A percentile compares a stretch with the other conserved stretches of the same genome.
These are phyloP conservation scores for Poeciliopsis infans DNA, from an alignment of 2,797 vertebrate species.

Conservation along the genomic window DNA sequence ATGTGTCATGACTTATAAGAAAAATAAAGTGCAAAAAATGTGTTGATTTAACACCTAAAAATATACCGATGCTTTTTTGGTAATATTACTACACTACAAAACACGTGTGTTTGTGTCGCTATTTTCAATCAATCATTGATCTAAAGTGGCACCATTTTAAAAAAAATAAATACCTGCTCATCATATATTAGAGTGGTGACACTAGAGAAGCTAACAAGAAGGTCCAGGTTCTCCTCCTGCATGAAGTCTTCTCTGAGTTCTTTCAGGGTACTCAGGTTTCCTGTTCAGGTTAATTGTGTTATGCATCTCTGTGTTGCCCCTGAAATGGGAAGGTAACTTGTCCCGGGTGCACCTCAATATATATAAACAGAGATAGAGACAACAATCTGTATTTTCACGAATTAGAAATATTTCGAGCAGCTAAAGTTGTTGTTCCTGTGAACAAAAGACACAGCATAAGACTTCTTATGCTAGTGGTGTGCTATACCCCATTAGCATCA, in stretches of 20 bases:
- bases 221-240: background rate
- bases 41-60: background rate
- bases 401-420: background rate
- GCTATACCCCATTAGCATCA: background rate
- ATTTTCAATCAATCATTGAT: background rate
- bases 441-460: background rate
- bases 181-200: no score
- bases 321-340: background rate
- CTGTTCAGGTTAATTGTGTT: background rate
- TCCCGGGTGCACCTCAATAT: background rate
- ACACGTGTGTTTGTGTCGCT: background rate
- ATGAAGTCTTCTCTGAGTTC: background rate
- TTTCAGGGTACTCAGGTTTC: background rate
- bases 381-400: background rate
- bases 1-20: background rate
- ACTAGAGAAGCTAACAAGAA: background rate
- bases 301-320: background rate
- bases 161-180: background rate
- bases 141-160: background rate
- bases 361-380: background rate
- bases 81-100: no score
- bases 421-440: background rate
- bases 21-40: background rate
- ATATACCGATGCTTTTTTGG: background rate
- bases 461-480: background rate